phyloP scores from a whole-genome alignment of 1,140 invertebrate genomes.

The Pogonomyrmex barbatus region DNA sequence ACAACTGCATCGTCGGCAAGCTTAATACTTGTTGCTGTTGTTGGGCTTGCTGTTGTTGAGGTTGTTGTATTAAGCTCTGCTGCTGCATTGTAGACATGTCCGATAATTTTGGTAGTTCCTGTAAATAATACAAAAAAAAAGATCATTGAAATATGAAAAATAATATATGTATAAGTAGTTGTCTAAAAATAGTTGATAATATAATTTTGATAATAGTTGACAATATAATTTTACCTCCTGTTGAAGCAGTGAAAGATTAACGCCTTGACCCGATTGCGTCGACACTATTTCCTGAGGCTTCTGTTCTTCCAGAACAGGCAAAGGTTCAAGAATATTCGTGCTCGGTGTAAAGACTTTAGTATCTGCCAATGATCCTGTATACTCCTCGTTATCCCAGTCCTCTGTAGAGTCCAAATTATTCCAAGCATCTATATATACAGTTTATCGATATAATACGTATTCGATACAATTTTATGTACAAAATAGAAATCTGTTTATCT shows the following conservation, averaged over 20 bases:
- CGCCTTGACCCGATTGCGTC: slow-evolving; percentile 74
- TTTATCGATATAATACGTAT: slow-evolving; percentile 27
- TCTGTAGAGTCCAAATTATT: slow-evolving; percentile 90
- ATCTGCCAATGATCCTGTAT: slow-evolving; percentile 96
- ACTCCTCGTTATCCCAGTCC: slow-evolving; percentile 98
- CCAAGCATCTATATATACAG: slow-evolving; percentile 87
- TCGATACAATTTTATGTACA: not conserved
- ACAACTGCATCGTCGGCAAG: slow-evolving; percentile 83
- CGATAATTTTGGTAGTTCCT: slow-evolving; percentile 81
- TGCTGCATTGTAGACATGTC: slow-evolving; percentile 79
- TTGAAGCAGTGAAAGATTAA: slow-evolving; percentile 75
- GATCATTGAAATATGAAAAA: slow-evolving; percentile 23
- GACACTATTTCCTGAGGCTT: slow-evolving; percentile 76
- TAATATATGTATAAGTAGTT: too few relatives aligned
- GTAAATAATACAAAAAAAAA: slow-evolving; percentile 32
- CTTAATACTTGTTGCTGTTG: slow-evolving; percentile 78
- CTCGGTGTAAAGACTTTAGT: slow-evolving; percentile 97
- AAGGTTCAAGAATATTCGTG: slow-evolving; percentile 80
- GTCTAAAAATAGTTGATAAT: not conserved
- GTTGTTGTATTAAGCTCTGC: slow-evolving; percentile 76
- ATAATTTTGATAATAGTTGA: slow-evolving; percentile 28
- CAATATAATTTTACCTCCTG: slow-evolving; percentile 72
- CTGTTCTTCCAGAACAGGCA: slow-evolving; percentile 77
- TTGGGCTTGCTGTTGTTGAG: slow-evolving; percentile 80
- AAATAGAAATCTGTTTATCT: not conserved